Evolutionary conservation across 2,113 vertebrate species (phyloP).

Genomic region (Podarcis raffonei): DNA sequence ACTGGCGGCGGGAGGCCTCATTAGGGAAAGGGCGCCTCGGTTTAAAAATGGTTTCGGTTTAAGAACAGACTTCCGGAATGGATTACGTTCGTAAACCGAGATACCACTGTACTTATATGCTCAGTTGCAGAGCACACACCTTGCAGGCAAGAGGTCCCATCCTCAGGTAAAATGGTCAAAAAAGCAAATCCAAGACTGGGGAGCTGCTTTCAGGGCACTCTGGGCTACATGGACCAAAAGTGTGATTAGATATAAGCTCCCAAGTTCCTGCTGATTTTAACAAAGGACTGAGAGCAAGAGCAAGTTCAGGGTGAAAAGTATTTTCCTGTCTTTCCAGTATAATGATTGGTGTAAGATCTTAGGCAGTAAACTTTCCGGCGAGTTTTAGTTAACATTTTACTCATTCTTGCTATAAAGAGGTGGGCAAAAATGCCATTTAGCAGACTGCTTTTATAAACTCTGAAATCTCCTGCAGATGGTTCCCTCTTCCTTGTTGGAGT

Average conservation of each 20-base stretch:
- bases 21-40: too few species aligned
- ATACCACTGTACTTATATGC: too few species aligned
- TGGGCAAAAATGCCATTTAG: not conserved
- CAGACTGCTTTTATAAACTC: not conserved
- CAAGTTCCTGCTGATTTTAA: not conserved
- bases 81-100: too few species aligned
- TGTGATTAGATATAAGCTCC: not conserved
- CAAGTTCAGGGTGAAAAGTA: not conserved
- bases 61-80: too few species aligned
- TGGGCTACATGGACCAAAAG: not conserved
- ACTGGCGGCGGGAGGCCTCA: too few species aligned
- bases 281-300: rapidly evolving
- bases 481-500: constrained; percentile 17
- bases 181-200: too few species aligned
- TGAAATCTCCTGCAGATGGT: not conserved
- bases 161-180: not conserved
- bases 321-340: not conserved
- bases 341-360: not conserved
- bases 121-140: not conserved
- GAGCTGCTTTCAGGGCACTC: not conserved
- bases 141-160: not conserved
- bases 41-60: too few species aligned
- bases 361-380: not conserved
- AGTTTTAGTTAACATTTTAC: constrained; percentile 25
- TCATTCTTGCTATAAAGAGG: constrained; percentile 3